phyloP scores from a whole-genome alignment of 2,113 vertebrate species.

The Oryzias javanicus region DNA sequence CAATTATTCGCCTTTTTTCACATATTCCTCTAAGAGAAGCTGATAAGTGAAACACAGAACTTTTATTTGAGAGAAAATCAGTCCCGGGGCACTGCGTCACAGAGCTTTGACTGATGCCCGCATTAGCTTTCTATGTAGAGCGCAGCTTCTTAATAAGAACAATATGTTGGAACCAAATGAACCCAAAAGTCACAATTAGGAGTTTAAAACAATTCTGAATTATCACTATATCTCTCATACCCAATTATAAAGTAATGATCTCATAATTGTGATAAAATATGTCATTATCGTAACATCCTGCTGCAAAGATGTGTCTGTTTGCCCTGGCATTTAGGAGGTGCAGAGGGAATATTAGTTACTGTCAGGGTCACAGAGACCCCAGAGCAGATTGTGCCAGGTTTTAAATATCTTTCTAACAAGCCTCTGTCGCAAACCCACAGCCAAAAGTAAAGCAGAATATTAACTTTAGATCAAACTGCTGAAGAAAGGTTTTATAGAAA shows the following conservation, averaged over 20 bases:
- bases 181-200: constrained; percentile 1
- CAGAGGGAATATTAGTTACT: constrained; percentile 24
- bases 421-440: not conserved
- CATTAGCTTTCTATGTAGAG: not conserved
- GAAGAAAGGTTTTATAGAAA: not conserved
- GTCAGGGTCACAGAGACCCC: constrained; percentile 22
- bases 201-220: constrained; percentile 9
- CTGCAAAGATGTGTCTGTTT: constrained; percentile 21
- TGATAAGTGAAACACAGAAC: no score
- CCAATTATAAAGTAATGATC: constrained; percentile 8
- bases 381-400: constrained; percentile 12
- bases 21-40: no score
- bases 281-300: constrained; percentile 3
- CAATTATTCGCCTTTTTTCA: no score
- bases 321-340: constrained; percentile 17
- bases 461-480: not conserved
- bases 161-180: not conserved
- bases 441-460: constrained; percentile 8
- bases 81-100: not conserved
- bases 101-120: not conserved
- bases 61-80: not conserved
- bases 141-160: not conserved
- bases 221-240: constrained; percentile 2
- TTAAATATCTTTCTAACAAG: constrained; percentile 23
- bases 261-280: constrained; percentile 18